A percentile compares a stretch with the other conserved stretches of the same genome.
phyloP scores from a whole-genome alignment of 2,797 vertebrate species.

The Labeo calbasu region DNA sequence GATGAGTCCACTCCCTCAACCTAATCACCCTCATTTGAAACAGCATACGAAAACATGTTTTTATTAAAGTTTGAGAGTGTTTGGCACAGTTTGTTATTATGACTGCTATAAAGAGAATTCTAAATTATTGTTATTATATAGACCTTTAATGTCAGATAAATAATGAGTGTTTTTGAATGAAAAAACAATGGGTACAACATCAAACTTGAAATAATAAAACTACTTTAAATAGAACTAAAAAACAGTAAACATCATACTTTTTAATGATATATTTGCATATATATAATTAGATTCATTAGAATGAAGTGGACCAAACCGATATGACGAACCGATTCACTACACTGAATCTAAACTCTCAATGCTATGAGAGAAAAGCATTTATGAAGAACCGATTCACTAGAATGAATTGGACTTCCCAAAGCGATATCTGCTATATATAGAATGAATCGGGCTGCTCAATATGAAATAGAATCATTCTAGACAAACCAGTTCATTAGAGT shows the following conservation, averaged over 20 bases:
- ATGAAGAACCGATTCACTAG: not conserved
- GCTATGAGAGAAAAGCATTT: not conserved
- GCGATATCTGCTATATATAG: not conserved
- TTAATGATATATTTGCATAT: no score
- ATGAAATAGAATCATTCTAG: not conserved
- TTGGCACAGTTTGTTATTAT: not conserved
- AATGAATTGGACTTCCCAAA: not conserved
- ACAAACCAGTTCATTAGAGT: no score
- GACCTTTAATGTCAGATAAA: not conserved
- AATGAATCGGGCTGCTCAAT: not conserved
- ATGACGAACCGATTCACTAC: not conserved
- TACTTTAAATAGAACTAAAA: not conserved
- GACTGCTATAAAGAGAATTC: not conserved
- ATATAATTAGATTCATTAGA: not conserved
- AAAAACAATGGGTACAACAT: not conserved
- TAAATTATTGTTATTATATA: not conserved
- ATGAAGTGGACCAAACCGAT: not conserved
- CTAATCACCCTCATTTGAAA: not conserved
- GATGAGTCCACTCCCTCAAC: slow-evolving; percentile 11
- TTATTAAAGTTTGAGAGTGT: not conserved
- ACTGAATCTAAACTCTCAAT: not conserved
- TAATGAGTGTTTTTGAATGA: not conserved
- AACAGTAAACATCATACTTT: not conserved
- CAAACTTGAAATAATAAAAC: not conserved
- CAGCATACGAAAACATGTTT: not conserved